Evolutionary conservation across 2,113 vertebrate genomes (phyloP), one percentile per base, ranked within the genome.

Genomic region (Phyllostomus discolor): DNA sequence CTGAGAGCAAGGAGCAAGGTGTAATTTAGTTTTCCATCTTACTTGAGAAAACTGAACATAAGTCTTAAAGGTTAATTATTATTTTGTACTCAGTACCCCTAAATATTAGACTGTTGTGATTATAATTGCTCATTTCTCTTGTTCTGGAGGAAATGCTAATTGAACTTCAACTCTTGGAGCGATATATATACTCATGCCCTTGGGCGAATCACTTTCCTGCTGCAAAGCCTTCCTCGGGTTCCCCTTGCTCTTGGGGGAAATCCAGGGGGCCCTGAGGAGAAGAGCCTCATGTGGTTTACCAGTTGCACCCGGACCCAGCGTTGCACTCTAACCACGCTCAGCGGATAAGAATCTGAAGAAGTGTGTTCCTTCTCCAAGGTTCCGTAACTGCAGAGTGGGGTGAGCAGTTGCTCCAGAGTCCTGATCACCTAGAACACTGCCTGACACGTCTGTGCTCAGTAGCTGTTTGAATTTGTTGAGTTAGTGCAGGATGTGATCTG

Each of bases 21-120:
- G 93, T 92, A 33, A 90, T 86, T 78, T 86, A 43, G 1, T 96
- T 88, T 89, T 90, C 66, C 6, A 10, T 90, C 81, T 94, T 57
- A 69, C 24, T 83, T 83, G 91, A 94, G 73, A 90, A 95, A 86
- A 62, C 46, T 78, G 62, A 94, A 62, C 22, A 15, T 35, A n/a
- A 76, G 1, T 92, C 69, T 86, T 92, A 84, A 96, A 80, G 35
- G 72, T 69, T 81, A 78, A 85, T 89, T 78, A 73, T 17, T 62
- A 19, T 50, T 91, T 92, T 95, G n/a, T 95, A 91, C 57, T 67
- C 78, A 72, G 3, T 64, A 69, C 38, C 43, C 72, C 72, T 79
- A 91, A 91, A 95, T 85, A 62, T 50, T 88, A 67, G 17, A 57
- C 31, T 62, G 7, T 4, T 83, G 2, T 90, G 70, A 94, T 57